Percentiles rank a stretch among this genome's conserved stretches.
These are phyloP conservation scores for Sminthurides bifidus DNA, from an alignment of 1,140 invertebrate species.

Conservation along the genomic window DNA sequence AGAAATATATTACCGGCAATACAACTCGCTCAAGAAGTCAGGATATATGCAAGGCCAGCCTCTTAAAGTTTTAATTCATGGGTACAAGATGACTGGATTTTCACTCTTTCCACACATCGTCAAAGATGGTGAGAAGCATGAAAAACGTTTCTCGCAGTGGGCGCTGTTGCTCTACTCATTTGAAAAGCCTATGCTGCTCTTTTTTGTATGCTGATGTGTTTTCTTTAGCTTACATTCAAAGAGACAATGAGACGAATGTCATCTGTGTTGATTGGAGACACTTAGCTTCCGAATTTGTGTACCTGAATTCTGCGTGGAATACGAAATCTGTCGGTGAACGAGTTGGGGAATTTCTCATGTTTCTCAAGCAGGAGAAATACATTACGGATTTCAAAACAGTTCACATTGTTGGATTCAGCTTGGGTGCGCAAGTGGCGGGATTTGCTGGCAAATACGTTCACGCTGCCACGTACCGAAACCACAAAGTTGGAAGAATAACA, in stretches of 20 bases:
- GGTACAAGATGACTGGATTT: constrained; percentile 16
- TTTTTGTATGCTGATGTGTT: neutral
- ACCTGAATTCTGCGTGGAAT: constrained; percentile 14
- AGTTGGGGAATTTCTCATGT: constrained; percentile 17
- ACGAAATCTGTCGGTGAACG: constrained; percentile 12
- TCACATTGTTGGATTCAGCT: constrained; percentile 32
- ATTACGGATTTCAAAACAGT: constrained; percentile 20
- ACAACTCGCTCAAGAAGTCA: too few species aligned
- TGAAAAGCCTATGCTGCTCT: neutral
- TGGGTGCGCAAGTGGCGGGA: constrained; percentile 33
- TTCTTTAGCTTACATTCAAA: constrained; percentile 8
- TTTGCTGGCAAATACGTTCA: constrained; percentile 28
- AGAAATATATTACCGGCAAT: too few species aligned
- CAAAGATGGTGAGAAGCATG: constrained; percentile 14
- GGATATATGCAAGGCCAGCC: too few species aligned
- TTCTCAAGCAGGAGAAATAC: constrained; percentile 2
- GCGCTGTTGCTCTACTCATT: neutral
- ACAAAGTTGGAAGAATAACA: constrained; percentile 23
- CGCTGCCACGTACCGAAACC: neutral
- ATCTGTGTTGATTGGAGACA: constrained; percentile 12
- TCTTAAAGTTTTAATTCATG: constrained; percentile 15
- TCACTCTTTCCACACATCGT: constrained; percentile 15
- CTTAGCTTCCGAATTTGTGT: constrained; percentile 9
- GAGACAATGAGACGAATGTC: constrained; percentile 4
- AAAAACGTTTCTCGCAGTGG: constrained; percentile 3